Evolutionary conservation across 2,113 vertebrate genomes (phyloP).

Genomic region (Cyprinodon brontotheroides): DNA sequence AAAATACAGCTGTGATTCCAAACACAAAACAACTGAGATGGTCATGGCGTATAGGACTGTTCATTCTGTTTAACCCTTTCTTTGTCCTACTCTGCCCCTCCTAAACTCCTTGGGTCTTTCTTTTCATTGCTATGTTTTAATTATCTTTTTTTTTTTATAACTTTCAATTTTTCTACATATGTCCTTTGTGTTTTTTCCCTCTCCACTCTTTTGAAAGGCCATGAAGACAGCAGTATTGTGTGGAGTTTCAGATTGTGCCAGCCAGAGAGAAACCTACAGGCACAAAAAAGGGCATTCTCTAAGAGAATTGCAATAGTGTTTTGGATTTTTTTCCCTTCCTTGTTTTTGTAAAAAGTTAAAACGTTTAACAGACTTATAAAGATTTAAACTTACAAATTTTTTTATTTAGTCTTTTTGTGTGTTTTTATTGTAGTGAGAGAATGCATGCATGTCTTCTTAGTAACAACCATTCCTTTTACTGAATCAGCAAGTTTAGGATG

Average conservation of each 20-base stretch:
- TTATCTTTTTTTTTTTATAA: conserved; percentile 42
- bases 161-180: conserved; percentile 16
- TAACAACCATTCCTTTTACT: conserved; percentile 6
- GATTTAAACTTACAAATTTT: conserved; percentile 63
- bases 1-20: conserved; percentile 55
- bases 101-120: conserved; percentile 37
- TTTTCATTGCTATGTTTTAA: conserved; percentile 41
- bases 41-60: conserved; percentile 68
- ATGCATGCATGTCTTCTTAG: conserved; percentile 17
- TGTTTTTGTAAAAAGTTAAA: conserved; percentile 82
- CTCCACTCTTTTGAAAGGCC: conserved; percentile 68
- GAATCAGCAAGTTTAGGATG: conserved; percentile 16
- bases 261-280: conserved; percentile 54
- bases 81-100: conserved; percentile 30
- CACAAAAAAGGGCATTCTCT: conserved; percentile 74
- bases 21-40: conserved; percentile 47
- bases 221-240: conserved; percentile 84
- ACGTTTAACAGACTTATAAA: conserved; percentile 82
- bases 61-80: conserved; percentile 60
- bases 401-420: conserved; percentile 48
- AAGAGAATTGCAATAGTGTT: conserved; percentile 80
- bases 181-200: conserved; percentile 48
- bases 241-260: conserved; percentile 68
- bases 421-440: not conserved
- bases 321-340: conserved; percentile 65